These are phyloP conservation scores for Cinclus mexicanus DNA, from an alignment of 2,113 vertebrate genomes.

Conservation along the genomic window DNA sequence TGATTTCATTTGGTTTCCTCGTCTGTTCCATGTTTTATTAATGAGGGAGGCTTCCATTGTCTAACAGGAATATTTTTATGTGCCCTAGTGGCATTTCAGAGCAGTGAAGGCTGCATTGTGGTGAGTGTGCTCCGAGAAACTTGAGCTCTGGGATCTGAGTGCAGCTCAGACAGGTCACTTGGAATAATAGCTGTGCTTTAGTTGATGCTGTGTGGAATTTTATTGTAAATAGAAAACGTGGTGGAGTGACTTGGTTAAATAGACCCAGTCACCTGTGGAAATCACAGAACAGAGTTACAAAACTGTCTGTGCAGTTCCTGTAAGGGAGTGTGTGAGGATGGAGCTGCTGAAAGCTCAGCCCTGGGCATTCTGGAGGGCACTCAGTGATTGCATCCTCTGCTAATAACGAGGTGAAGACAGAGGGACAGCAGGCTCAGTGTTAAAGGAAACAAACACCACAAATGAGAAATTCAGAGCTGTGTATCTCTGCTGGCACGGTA, in stretches of 20 bases:
- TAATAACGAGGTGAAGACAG: not conserved
- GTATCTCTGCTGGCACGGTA: not conserved
- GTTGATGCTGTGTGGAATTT: not conserved
- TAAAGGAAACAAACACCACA: not conserved
- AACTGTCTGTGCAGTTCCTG: not conserved
- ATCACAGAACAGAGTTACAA: not conserved
- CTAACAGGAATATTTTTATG: not conserved
- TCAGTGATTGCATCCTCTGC: not conserved
- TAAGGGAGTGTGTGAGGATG: not conserved
- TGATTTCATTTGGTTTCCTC: constrained; percentile 17
- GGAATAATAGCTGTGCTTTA: not conserved
- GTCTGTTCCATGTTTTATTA: constrained; percentile 69
- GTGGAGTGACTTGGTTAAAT: not conserved
- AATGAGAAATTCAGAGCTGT: not conserved
- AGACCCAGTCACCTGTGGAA: not conserved
- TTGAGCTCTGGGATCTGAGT: not conserved
- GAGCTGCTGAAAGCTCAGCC: not conserved
- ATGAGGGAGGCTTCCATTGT: constrained; percentile 62
- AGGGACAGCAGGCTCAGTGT: not conserved
- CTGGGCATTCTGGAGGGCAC: not conserved
- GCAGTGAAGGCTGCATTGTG: not conserved
- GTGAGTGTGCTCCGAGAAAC: accelerated
- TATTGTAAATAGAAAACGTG: not conserved
- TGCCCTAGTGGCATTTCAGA: constrained; percentile 11
- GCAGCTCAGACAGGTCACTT: not conserved